These are phyloP conservation scores for Cerastis leucographa DNA, from an alignment of 2,888 invertebrate genomes.

Conservation along the genomic window DNA sequence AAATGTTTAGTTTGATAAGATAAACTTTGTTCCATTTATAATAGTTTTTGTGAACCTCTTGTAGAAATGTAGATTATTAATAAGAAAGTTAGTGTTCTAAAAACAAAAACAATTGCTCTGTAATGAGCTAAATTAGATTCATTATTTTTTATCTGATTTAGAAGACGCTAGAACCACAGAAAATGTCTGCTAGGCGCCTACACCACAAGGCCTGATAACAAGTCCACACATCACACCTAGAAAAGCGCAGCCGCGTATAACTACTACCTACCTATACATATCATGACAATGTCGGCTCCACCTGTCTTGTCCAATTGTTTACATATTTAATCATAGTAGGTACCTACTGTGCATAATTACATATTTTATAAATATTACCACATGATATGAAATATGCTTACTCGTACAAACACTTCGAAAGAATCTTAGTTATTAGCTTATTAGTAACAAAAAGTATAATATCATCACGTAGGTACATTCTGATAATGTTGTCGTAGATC, in stretches of 20 bases:
- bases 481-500: background rate
- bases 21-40: slow-evolving; percentile 40
- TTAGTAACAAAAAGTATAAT: background rate
- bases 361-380: slow-evolving; percentile 18
- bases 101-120: slow-evolving; percentile 11
- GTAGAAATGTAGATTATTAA: slow-evolving; percentile 10
- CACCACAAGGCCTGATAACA: slow-evolving; percentile 35
- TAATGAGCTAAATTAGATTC: slow-evolving; percentile 51
- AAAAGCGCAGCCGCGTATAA: background rate
- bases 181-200: slow-evolving; percentile 2
- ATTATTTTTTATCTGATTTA: slow-evolving; percentile 50
- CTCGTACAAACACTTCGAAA: background rate
- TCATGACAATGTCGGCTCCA: slow-evolving; percentile 4
- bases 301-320: slow-evolving; percentile 34
- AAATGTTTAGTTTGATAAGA: slow-evolving; percentile 53
- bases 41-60: slow-evolving; percentile 17
- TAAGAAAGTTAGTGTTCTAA: slow-evolving; percentile 20
- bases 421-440: background rate
- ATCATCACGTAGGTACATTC: slow-evolving; percentile 5
- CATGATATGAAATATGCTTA: slow-evolving; percentile 6
- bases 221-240: slow-evolving; percentile 19
- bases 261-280: background rate
- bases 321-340: slow-evolving; percentile 8
- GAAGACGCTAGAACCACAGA: slow-evolving; percentile 31
- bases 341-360: slow-evolving; percentile 21